Conservation (phyloP, 2,113 vertebrate species). For the Catharus bicknelli region DNA sequence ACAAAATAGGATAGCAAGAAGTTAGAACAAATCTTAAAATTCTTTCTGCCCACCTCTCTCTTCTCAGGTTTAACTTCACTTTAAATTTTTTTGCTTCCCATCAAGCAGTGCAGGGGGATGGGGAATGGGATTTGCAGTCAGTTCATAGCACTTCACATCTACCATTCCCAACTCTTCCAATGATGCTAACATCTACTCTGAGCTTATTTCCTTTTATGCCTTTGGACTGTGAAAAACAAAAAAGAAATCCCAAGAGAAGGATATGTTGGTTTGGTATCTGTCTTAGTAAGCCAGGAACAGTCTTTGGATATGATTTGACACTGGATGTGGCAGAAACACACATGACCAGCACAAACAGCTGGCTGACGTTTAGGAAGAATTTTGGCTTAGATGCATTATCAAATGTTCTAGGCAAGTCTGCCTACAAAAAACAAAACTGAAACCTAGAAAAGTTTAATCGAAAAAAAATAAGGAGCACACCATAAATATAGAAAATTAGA, state of each 20-base stretch:
- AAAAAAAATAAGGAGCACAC: fast-evolving
- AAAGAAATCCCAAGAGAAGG: not conserved
- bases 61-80: not conserved
- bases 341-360: not conserved
- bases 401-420: not conserved
- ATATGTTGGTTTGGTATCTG: not conserved
- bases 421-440: not conserved
- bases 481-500: not conserved
- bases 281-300: not conserved
- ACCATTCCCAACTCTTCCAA: not conserved
- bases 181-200: not conserved
- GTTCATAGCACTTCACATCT: not conserved
- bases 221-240: not conserved
- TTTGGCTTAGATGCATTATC: not conserved
- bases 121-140: fast-evolving
- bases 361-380: not conserved
- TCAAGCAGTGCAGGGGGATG: not conserved
- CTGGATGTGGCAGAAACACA: not conserved
- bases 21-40: not conserved
- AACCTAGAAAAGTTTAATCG: not conserved
- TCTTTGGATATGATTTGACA: not conserved
- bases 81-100: not conserved
- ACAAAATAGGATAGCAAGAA: not conserved
- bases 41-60: not conserved
- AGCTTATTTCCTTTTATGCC: not conserved